Evolutionary conservation across 2,797 vertebrate genomes (phyloP), one percentile per base, ranked within the genome.

Genomic region (Tenualosa thibaudeaui): DNA sequence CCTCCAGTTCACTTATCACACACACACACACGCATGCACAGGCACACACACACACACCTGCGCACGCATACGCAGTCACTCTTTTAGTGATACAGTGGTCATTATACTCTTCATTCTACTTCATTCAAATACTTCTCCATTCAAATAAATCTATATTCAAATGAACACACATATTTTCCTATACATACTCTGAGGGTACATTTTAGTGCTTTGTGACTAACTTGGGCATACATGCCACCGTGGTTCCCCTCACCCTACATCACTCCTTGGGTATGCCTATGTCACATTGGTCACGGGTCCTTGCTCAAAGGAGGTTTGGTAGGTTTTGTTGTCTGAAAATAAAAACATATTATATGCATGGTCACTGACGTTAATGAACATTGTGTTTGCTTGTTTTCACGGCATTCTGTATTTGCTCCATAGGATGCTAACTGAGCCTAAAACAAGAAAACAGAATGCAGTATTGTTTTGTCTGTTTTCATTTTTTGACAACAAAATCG

Each of bases 1-100:
- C 85, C 88, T 89, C 40, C 89, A 86, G 87, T 87, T 88, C 87
- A 87, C 87, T 88, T 83, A 81, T 84, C 58, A 49, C 56, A 3
- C 49, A 46, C 1, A 90, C 89, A 90, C 91, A 89, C 89, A 62
- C 6, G 26, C 19, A 24, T n/a, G 12, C n/a, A 65, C 60, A 26
- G 1, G 9, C 60, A 19, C 22, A 68, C 65, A 13, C 65, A 10
- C 1, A 24, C 62, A 83, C 50, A 62, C 50, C n/a, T 22, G 51
- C 8, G n/a, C 31, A 31, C 31, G 31, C 31, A 31, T 31, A 31
- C 31, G 31, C 31, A 31, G 31, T 31, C 31, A 31, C 1, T 31
- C 31, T 31, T 31, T 1, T 31, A 31, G 31, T 31, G 31, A 31
- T 31, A 31, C 31, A 31, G 31, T 31, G 31, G 31, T 31, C 46